A percentile compares a stretch with the other conserved stretches of the same genome.
Evolutionary conservation across 2,113 vertebrate genomes (phyloP).

Genomic region (Calyptommatus sinebrachiatus): DNA sequence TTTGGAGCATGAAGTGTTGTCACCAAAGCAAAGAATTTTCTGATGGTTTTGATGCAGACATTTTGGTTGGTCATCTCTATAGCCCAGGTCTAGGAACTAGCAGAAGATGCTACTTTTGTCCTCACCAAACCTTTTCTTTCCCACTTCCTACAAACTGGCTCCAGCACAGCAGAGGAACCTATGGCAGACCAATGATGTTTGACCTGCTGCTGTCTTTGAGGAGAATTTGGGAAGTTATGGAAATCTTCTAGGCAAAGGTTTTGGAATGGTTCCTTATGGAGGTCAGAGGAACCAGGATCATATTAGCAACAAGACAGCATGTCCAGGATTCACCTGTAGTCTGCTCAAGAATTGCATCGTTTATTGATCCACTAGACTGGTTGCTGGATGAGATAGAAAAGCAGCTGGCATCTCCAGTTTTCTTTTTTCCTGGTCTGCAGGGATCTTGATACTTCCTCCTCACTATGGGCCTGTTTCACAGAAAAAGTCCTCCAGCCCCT

Average conservation of each 20-base stretch:
- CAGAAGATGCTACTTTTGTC: background rate
- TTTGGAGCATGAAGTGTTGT: background rate
- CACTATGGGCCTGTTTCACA: background rate
- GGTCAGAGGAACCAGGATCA: too few species aligned
- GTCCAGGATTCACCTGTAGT: too few species aligned
- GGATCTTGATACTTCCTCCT: too few species aligned
- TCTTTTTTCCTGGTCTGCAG: too few species aligned
- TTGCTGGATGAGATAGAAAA: too few species aligned
- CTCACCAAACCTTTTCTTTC: background rate
- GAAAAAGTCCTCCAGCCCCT: background rate
- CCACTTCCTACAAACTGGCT: too few species aligned
- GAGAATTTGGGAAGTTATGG: too few species aligned
- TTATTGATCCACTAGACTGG: too few species aligned
- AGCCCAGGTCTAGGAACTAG: background rate
- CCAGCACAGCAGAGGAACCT: background rate
- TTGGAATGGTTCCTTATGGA: background rate
- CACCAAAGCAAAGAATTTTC: background rate
- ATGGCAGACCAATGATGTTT: background rate
- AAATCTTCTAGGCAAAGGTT: background rate
- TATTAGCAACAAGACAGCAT: too few species aligned
- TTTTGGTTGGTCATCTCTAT: background rate
- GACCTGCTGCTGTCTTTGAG: too few species aligned
- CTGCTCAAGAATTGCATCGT: too few species aligned
- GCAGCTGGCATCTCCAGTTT: too few species aligned
- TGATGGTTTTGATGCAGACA: background rate